Conservation (phyloP, 2,113 vertebrate species). For the Elaphurus davidianus region DNA sequence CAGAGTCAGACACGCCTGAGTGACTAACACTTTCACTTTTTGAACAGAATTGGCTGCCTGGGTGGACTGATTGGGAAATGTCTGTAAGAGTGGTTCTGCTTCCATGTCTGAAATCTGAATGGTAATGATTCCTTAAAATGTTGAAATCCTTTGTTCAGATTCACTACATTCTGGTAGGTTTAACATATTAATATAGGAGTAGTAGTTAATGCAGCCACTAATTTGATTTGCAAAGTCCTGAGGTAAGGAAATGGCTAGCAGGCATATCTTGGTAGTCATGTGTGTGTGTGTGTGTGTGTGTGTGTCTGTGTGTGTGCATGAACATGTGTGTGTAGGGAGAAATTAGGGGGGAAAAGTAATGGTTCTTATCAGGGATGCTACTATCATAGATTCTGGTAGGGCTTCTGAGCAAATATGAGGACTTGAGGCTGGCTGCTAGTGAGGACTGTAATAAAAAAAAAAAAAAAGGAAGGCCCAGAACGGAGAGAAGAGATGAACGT, state of each 20-base stretch:
- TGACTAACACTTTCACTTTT: neutral
- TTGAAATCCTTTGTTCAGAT: neutral
- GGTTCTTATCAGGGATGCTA: neutral
- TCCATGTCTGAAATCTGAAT: neutral
- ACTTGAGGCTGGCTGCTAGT: neutral
- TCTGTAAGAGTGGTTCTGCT: neutral
- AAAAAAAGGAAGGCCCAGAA: neutral
- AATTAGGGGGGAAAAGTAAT: neutral
- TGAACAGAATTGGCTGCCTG: neutral
- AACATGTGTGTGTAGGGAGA: neutral
- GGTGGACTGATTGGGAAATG: neutral
- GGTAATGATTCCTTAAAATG: neutral
- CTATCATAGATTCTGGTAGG: neutral
- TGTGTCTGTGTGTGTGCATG: neutral
- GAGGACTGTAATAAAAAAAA: neutral
- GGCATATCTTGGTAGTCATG: fast-evolving
- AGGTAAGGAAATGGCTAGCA: neutral
- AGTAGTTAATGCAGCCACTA: neutral
- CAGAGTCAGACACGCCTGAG: neutral
- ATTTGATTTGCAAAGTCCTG: neutral
- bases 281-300: neutral
- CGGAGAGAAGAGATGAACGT: neutral
- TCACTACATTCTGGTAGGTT: neutral
- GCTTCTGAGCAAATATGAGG: neutral
- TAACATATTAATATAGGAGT: slow-evolving; percentile 13